Evolutionary conservation across 1,140 invertebrate genomes (phyloP).

Genomic region (Heliconius hewitsoni): DNA sequence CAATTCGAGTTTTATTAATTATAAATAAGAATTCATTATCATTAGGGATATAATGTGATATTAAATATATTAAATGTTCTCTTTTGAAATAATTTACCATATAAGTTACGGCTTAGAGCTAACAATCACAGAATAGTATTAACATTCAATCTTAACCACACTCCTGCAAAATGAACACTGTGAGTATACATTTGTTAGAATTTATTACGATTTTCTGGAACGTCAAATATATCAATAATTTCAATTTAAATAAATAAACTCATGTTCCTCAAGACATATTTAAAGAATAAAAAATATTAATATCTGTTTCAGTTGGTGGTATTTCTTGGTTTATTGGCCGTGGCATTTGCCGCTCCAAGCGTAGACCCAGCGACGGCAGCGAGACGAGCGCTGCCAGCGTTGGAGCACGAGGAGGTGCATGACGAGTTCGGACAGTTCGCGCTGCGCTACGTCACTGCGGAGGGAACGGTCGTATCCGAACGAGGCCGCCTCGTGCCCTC

Average conservation of each 20-base stretch:
- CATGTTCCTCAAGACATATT: background rate
- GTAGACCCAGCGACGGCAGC: conserved; percentile 20
- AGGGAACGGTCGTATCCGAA: conserved; percentile 51
- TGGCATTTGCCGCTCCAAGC: background rate
- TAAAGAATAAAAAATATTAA: background rate
- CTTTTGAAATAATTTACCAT: background rate
- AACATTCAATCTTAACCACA: background rate
- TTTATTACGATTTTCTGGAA: background rate
- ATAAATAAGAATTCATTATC: background rate
- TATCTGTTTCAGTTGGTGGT: background rate
- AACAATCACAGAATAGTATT: background rate
- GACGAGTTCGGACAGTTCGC: conserved; percentile 46
- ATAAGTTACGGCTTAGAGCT: background rate
- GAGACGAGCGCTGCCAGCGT: conserved; percentile 43
- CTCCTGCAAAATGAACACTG: background rate
- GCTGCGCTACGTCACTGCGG: conserved; percentile 65
- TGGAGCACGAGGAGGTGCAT: conserved; percentile 48
- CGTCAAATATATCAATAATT: background rate
- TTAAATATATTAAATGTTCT: background rate
- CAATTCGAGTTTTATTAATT: background rate
- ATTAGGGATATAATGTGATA: background rate
- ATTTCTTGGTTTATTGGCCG: background rate
- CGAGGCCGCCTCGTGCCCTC: conserved; percentile 58
- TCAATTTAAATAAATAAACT: background rate
- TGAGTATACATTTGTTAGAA: background rate